Evolutionary conservation across 2,113 vertebrate genomes (phyloP), one percentile per base, ranked within the genome.

Genomic region (Ammospiza caudacuta): DNA sequence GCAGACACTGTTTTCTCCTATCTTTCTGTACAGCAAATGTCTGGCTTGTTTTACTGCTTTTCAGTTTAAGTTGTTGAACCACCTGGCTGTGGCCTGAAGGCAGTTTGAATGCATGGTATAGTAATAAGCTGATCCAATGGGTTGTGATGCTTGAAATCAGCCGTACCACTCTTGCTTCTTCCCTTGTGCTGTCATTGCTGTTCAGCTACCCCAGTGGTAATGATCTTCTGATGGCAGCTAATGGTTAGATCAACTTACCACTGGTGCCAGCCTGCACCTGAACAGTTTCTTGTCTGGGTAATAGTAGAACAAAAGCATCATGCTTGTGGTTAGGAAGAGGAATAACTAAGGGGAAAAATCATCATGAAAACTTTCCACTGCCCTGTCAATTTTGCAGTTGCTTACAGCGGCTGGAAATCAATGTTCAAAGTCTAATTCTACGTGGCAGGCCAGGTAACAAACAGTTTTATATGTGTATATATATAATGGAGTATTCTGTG

Each of bases 41-140:
- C 67, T 94, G 67, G 41, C 46, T 95, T 74, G n/a, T 83, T 96
- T 59, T 86, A 70, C 51, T 61, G 85, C 55, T 94, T 92, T 83
- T 80, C 64, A 84, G 66, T 78, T 75, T 61, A 72, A 74, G 88
- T 58, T 92, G 73, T 73, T 82, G 83, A 90, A 61, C 66, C 94
- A 95, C 93, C 83, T 94, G 83, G 61, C 68, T 2, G 0, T 75
- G 88, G 68, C 90, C 75, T 75, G 83, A 86, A 93, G 94, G 96
- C 83, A 63, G 27, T 83, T 39, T 39, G 88, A 87, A 41, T 54
- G 77, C 89, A 67, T 33, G 67, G 46, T 67, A 12, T 31, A 62
- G 89, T 87, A 92, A 84, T 82, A 72, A 87, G 74, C 62, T 55
- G 69, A 90, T 91, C 78, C 85, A 90, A 6, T 79, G 94, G 88